These are phyloP conservation scores for Nicator chloris DNA, from an alignment of 2,113 vertebrate genomes.

Conservation along the genomic window DNA sequence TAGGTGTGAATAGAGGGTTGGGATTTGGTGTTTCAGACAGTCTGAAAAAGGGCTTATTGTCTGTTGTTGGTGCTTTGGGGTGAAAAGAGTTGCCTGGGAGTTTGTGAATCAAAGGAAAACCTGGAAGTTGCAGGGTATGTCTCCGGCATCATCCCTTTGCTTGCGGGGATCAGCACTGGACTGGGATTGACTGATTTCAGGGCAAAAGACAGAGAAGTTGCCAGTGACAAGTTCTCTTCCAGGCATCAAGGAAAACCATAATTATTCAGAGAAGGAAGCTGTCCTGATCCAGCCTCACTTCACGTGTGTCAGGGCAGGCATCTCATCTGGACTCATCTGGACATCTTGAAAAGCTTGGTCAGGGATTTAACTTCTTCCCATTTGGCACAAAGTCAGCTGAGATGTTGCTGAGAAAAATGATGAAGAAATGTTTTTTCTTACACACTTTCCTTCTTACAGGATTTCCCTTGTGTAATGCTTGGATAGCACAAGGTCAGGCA, in stretches of 20 bases:
- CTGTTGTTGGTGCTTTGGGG: background rate
- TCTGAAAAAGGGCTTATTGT: background rate
- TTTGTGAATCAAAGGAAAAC: background rate
- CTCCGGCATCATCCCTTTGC: background rate
- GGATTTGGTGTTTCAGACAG: background rate
- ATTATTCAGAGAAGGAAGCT: background rate
- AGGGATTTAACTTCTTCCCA: slow-evolving; percentile 38
- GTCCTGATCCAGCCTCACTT: background rate
- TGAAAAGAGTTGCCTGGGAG: background rate
- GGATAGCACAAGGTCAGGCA: background rate
- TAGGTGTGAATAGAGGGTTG: background rate
- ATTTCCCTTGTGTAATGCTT: background rate
- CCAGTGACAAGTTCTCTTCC: background rate
- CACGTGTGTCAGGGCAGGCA: background rate
- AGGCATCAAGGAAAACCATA: background rate
- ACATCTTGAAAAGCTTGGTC: background rate
- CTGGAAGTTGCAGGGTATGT: background rate
- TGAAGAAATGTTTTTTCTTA: background rate
- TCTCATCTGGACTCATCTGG: background rate
- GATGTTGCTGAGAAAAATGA: background rate
- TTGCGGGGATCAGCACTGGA: background rate
- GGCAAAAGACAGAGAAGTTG: background rate
- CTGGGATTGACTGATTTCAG: background rate
- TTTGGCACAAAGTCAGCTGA: background rate
- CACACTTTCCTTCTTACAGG: background rate